phyloP scores from a whole-genome alignment of 2,797 vertebrate genomes.

The Spondyliosoma cantharus region DNA sequence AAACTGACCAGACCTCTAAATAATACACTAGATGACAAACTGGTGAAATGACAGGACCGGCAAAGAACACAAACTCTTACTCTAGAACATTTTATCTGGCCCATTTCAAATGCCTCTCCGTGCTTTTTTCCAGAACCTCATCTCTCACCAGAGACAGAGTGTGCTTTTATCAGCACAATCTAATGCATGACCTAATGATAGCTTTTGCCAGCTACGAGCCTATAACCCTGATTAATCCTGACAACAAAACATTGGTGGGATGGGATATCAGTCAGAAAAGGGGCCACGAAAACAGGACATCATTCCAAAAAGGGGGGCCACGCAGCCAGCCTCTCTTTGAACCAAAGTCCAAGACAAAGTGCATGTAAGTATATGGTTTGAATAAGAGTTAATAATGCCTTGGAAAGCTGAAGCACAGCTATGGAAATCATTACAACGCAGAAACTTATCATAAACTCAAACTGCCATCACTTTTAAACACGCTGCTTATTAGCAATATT shows the following conservation, averaged over 20 bases:
- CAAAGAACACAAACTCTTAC: slow-evolving; percentile 43
- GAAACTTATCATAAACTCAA: slow-evolving; percentile 54
- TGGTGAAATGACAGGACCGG: slow-evolving; percentile 55
- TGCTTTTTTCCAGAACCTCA: slow-evolving; percentile 66
- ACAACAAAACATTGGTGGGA: slow-evolving; percentile 67
- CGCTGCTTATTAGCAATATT: slow-evolving; percentile 35
- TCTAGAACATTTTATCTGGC: slow-evolving; percentile 60
- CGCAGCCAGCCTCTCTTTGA: slow-evolving; percentile 52
- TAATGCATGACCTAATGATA: slow-evolving; percentile 64
- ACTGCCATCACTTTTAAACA: slow-evolving; percentile 46
- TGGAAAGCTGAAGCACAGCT: slow-evolving; percentile 47
- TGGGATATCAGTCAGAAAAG: slow-evolving; percentile 59
- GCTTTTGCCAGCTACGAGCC: slow-evolving; percentile 50
- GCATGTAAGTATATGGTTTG: slow-evolving; percentile 62
- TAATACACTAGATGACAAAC: slow-evolving; percentile 56
- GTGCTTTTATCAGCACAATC: slow-evolving; percentile 70
- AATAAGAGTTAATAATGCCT: slow-evolving; percentile 63
- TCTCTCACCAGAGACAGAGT: slow-evolving; percentile 41
- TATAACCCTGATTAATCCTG: slow-evolving; percentile 50
- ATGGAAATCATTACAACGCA: slow-evolving; percentile 61
- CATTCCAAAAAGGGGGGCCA: slow-evolving; percentile 43
- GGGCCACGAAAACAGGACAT: slow-evolving; percentile 51
- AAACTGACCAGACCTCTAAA: slow-evolving; percentile 40
- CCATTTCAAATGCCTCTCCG: slow-evolving; percentile 40
- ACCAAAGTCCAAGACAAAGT: slow-evolving; percentile 65